Conservation (phyloP, 1,140 invertebrate species). For the Drosophila sulfurigaster region DNA sequence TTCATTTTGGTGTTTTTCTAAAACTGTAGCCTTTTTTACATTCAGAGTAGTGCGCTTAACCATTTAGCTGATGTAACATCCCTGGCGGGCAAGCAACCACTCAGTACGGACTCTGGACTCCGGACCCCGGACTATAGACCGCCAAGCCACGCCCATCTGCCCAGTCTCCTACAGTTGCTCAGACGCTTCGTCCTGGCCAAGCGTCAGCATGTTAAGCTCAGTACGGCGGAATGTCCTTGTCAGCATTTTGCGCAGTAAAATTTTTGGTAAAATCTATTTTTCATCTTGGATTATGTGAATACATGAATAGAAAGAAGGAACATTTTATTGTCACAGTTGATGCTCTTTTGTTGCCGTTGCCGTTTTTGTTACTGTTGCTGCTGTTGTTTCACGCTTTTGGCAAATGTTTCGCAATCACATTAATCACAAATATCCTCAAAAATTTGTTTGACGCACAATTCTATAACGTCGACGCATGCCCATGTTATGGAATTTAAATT, state of each 20-base stretch:
- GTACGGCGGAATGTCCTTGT: slow-evolving; percentile 68
- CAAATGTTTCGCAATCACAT: slow-evolving; percentile 39
- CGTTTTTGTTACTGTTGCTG: slow-evolving; percentile 7
- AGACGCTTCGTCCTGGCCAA: slow-evolving; percentile 11
- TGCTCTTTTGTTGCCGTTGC: slow-evolving; percentile 43
- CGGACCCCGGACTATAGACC: not conserved
- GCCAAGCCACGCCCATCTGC: slow-evolving; percentile 9
- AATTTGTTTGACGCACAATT: slow-evolving; percentile 56
- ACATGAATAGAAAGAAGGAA: slow-evolving; percentile 71
- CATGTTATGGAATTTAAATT: slow-evolving; percentile 17
- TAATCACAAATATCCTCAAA: slow-evolving; percentile 77
- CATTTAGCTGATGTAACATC: slow-evolving; percentile 81
- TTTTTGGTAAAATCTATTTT: slow-evolving; percentile 80
- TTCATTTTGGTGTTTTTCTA: slow-evolving; percentile 29
- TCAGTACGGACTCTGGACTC: slow-evolving; percentile 28
- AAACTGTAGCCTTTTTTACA: slow-evolving; percentile 69
- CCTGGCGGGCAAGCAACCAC: slow-evolving; percentile 54
- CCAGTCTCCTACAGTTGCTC: slow-evolving; percentile 1
- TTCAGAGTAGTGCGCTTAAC: slow-evolving; percentile 73
- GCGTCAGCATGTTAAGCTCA: slow-evolving; percentile 37
- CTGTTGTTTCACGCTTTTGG: not conserved
- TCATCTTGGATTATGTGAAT: slow-evolving; percentile 82
- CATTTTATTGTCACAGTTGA: slow-evolving; percentile 80
- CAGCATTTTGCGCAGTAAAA: slow-evolving; percentile 81
- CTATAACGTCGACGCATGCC: slow-evolving; percentile 16